Conservation (phyloP, 2,888 invertebrate genomes). For the Chrysomela aeneicollis region DNA sequence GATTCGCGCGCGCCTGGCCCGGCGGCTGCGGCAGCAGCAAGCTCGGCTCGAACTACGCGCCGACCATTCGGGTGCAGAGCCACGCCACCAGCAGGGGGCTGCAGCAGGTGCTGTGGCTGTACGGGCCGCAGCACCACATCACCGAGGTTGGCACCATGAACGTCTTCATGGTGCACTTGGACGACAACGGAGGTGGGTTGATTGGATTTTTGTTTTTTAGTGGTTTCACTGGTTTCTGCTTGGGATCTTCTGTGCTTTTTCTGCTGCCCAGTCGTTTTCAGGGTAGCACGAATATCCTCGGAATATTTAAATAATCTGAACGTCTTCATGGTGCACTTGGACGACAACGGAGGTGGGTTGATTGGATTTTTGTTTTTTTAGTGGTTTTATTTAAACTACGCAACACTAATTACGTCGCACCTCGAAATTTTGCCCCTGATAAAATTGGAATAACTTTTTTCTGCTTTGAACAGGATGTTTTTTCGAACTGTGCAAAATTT, state of each 20-base stretch:
- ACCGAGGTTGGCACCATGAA: constrained; percentile 99
- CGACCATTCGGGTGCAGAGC: constrained; percentile 85
- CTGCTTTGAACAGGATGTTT: too few relatives aligned
- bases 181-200: constrained; percentile 85
- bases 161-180: constrained; percentile 86
- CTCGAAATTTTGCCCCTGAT: too few relatives aligned
- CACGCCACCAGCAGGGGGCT: constrained; percentile 78
- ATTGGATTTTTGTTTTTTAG: background rate
- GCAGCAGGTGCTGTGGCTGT: constrained; percentile 97
- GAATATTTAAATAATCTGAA: too few relatives aligned
- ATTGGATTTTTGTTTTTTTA: background rate
- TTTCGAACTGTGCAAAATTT: too few relatives aligned
- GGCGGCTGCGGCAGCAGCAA: constrained; percentile 94
- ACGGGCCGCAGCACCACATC: constrained; percentile 89
- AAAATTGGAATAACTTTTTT: too few relatives aligned
- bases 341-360: constrained; percentile 85
- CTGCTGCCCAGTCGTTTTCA: too few relatives aligned
- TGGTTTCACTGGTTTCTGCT: too few relatives aligned
- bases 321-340: constrained; percentile 86
- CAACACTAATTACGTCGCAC: too few relatives aligned
- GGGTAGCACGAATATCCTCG: too few relatives aligned
- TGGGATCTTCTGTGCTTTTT: too few relatives aligned
- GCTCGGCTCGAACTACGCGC: constrained; percentile 94
- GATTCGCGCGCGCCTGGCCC: constrained; percentile 87
- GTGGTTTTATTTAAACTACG: too few relatives aligned